Base-by-base conservation (phyloP, 35 echinoderm and acorn worm genomes). In the Amphiura filiformis region DNA sequence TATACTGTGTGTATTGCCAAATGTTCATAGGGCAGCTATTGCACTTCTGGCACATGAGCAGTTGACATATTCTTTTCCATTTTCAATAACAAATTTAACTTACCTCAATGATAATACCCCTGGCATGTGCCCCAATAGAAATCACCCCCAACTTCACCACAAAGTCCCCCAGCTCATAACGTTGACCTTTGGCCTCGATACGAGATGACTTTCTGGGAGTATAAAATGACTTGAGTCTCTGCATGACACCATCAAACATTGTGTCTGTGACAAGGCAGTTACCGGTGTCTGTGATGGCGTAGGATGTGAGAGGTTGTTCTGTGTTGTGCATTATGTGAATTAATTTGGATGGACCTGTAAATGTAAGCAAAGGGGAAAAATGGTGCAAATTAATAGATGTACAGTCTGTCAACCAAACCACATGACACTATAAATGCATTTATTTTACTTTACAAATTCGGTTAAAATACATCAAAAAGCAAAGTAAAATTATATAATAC, bases 61-160 rank as follows among this genome's bases (percentile, higher is more conserved):
- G n/a, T n/a, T n/a, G n/a, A n/a, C n/a, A n/a, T n/a, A n/a, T n/a
- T n/a, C n/a, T n/a, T n/a, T n/a, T n/a, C n/a, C n/a, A n/a, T n/a
- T n/a, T n/a, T n/a, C n/a, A n/a, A n/a, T n/a, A n/a, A n/a, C n/a
- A n/a, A n/a, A n/a, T n/a, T n/a, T n/a, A n/a, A n/a, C n/a, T n/a
- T 90, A 99, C 96, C 93, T 99, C 96, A 70, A 99, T 75, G 38
- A 99, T 85, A n/a, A 99, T 90, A 38, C 96, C 96, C 78, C 90
- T 94, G 70, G 93, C 88, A 82, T 91, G 89, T n/a, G 96, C 87
- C 0, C 93, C 93, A 34, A 94, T 78, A 36, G 96, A 99, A 20
- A 99, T 90, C 41, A 94, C 92, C 40, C 93, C 96, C 75, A 94
- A 76, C 39, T 95, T 99, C 33, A 94, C 39, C 1, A 99, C 83